Conservation (phyloP, 2,797 vertebrate genomes). For the Odontamblyopus lacepedii region DNA sequence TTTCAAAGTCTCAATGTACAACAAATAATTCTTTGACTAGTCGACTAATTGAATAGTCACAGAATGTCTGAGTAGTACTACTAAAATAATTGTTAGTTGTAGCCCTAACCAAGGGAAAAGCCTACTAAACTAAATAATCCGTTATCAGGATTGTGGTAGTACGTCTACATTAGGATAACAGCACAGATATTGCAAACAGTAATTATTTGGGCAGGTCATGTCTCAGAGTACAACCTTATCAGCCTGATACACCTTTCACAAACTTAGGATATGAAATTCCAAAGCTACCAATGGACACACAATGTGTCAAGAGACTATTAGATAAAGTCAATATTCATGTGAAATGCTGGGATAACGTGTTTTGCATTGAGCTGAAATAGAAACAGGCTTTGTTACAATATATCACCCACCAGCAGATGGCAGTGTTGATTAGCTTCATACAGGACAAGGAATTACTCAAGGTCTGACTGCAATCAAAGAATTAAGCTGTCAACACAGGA, state of each 20-base stretch:
- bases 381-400: background rate
- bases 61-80: too few species aligned
- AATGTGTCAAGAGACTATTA: background rate
- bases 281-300: conserved; percentile 26
- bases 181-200: conserved; percentile 16
- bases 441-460: conserved; percentile 17
- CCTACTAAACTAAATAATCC: background rate
- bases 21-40: too few species aligned
- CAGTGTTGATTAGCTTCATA: conserved; percentile 64
- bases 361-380: background rate
- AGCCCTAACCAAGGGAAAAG: background rate
- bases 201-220: conserved; percentile 17
- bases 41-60: too few species aligned
- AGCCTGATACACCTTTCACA: conserved; percentile 51
- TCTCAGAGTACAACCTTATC: conserved; percentile 28
- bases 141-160: background rate
- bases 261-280: conserved; percentile 34
- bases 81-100: too few species aligned
- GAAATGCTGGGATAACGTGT: background rate
- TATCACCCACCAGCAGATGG: conserved; percentile 67
- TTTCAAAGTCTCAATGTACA: too few species aligned
- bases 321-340: conserved; percentile 10
- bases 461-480: conserved; percentile 34
- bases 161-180: conserved; percentile 13
- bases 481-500: conserved; percentile 38